phyloP scores from a whole-genome alignment of 2,888 invertebrate genomes.

The Coenonympha arcania region DNA sequence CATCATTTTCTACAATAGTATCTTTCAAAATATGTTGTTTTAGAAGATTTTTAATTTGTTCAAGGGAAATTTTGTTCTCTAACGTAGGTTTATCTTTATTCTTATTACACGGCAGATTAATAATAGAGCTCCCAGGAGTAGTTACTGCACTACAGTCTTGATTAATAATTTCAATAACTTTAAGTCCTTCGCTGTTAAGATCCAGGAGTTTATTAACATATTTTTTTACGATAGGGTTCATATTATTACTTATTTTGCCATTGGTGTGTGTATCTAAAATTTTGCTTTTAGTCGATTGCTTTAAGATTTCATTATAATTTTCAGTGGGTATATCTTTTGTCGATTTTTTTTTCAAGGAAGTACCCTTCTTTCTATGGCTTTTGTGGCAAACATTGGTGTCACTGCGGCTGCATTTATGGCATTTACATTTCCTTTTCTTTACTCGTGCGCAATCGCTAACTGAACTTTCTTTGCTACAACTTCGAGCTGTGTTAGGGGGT shows the following conservation, averaged over 20 bases:
- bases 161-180: constrained; percentile 57
- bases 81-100: constrained; percentile 32
- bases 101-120: constrained; percentile 52
- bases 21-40: constrained; percentile 39
- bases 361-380: constrained; percentile 14
- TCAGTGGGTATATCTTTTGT: constrained; percentile 11
- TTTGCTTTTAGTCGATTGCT: constrained; percentile 6
- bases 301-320: not conserved
- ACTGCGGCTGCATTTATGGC: constrained; percentile 27
- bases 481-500: constrained; percentile 47
- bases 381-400: constrained; percentile 22
- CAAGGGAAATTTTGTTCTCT: constrained; percentile 50
- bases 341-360: constrained; percentile 9
- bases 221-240: constrained; percentile 54
- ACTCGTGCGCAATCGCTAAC: constrained; percentile 16
- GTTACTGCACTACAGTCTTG: constrained; percentile 63
- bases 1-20: constrained; percentile 1
- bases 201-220: constrained; percentile 58
- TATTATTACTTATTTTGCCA: constrained; percentile 20
- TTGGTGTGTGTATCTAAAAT: not conserved
- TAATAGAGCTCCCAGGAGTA: constrained; percentile 66
- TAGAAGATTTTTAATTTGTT: constrained; percentile 53
- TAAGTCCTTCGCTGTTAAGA: constrained; percentile 55
- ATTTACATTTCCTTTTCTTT: constrained; percentile 20
- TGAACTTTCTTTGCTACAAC: constrained; percentile 23